Conservation (phyloP, 2,113 vertebrate species). For the Electrona antarctica region DNA sequence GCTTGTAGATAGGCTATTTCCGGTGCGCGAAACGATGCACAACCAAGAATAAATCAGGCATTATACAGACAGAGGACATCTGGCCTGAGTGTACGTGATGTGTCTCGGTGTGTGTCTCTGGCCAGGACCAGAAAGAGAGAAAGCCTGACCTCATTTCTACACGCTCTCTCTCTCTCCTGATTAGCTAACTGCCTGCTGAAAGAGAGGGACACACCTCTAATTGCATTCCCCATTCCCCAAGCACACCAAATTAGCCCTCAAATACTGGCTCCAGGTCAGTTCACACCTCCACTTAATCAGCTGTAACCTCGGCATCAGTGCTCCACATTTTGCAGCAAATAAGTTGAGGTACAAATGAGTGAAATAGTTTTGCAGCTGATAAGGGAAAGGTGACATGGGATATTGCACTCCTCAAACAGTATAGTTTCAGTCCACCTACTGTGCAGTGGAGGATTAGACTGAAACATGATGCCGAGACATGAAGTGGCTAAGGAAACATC, state of each 20-base stretch:
- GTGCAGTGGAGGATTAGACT: not conserved
- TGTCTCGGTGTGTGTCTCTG: constrained; percentile 14
- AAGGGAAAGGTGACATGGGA: too few relatives aligned
- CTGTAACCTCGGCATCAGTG: constrained; percentile 18
- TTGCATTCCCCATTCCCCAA: constrained; percentile 42
- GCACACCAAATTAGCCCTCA: constrained; percentile 45
- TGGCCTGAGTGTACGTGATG: constrained; percentile 3
- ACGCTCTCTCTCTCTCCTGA: constrained; percentile 50
- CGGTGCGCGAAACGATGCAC: too few relatives aligned
- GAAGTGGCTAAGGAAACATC: constrained; percentile 22
- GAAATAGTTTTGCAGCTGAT: not conserved
- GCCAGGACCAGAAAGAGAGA: constrained; percentile 25
- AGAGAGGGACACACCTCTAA: constrained; percentile 28
- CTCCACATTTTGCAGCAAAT: constrained; percentile 28
- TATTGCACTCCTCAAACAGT: too few relatives aligned
- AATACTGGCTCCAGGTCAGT: constrained; percentile 34
- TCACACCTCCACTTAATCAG: constrained; percentile 19
- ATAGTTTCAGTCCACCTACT: not conserved
- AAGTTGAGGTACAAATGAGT: constrained; percentile 15
- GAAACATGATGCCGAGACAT: too few relatives aligned
- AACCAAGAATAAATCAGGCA: too few relatives aligned
- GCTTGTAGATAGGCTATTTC: too few relatives aligned
- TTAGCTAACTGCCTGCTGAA: constrained; percentile 61
- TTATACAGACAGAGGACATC: constrained; percentile 2
- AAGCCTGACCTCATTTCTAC: constrained; percentile 44